These are phyloP conservation scores for Germaria angustata DNA, from an alignment of 2,888 invertebrate species.

Conservation along the genomic window DNA sequence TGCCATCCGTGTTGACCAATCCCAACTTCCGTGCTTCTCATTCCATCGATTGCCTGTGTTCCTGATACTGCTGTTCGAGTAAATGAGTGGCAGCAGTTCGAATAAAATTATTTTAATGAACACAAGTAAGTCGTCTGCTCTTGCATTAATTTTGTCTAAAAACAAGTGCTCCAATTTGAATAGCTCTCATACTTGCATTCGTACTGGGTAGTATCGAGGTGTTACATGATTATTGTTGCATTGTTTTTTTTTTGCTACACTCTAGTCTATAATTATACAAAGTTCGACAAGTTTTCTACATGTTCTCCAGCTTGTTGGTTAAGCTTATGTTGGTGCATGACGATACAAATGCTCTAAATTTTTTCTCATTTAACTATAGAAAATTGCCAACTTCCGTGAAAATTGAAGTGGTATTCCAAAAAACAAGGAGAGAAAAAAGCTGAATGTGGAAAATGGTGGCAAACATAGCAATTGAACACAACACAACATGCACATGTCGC, in stretches of 20 bases:
- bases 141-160: conserved; percentile 7
- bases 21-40: conserved; percentile 8
- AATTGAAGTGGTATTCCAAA: conserved; percentile 44
- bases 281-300: conserved; percentile 64
- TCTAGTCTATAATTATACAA: conserved; percentile 56
- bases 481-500: conserved; percentile 59
- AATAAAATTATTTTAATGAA: conserved; percentile 31
- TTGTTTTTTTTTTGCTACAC: conserved; percentile 39
- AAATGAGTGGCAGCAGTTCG: conserved; percentile 6
- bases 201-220: conserved; percentile 38
- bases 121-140: background rate
- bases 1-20: conserved; percentile 25
- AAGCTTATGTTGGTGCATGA: conserved; percentile 35
- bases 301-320: conserved; percentile 55
- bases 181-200: conserved; percentile 26
- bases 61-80: background rate
- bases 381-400: conserved; percentile 68
- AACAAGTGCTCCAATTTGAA: conserved; percentile 51
- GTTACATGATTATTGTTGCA: conserved; percentile 56
- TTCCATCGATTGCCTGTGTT: background rate
- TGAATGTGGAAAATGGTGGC: conserved; percentile 34
- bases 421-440: conserved; percentile 4
- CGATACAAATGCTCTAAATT: conserved; percentile 13
- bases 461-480: conserved; percentile 30
- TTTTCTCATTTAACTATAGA: conserved; percentile 40